Evolutionary conservation across 2,888 invertebrate genomes (phyloP).

Genomic region (Bhutanitis thaidina): DNA sequence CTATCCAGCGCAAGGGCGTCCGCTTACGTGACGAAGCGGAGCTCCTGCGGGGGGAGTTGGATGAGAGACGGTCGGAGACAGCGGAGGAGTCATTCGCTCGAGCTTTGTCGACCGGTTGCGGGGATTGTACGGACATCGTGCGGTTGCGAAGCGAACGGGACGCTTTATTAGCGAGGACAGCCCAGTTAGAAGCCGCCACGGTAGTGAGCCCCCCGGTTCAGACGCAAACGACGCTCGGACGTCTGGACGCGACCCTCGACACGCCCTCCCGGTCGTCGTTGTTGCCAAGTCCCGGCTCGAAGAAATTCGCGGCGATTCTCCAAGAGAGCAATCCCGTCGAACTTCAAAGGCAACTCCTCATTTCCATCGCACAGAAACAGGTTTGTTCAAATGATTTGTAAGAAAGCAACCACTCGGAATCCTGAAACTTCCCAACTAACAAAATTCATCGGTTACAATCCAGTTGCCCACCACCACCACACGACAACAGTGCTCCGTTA

Average conservation of each 20-base stretch:
- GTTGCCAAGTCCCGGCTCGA: constrained; percentile 83
- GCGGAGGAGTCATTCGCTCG: constrained; percentile 82
- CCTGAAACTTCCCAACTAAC: no score
- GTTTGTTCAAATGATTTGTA: no score
- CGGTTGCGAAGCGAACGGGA: constrained; percentile 87
- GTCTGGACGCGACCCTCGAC: constrained; percentile 83
- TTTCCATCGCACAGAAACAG: constrained; percentile 91
- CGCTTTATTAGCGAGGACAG: constrained; percentile 84
- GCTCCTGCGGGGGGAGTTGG: constrained; percentile 73
- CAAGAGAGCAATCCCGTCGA: constrained; percentile 90
- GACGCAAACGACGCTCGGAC: constrained; percentile 63
- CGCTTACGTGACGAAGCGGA: constrained; percentile 85
- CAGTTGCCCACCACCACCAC: no score
- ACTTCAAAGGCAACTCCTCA: constrained; percentile 90
- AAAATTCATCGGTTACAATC: no score
- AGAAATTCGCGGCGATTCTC: constrained; percentile 90
- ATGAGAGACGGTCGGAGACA: constrained; percentile 64
- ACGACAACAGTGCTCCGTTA: no score
- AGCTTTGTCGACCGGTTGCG: constrained; percentile 49
- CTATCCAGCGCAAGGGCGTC: constrained; percentile 88
- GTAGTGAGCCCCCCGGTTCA: constrained; percentile 42
- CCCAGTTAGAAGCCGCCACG: constrained; percentile 87
- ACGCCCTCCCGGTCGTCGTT: constrained; percentile 82
- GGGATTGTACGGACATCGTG: constrained; percentile 71
- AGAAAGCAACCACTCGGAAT: no score